Evolutionary conservation across 2,113 vertebrate species (phyloP).

Genomic region (Rhinogobius similis): DNA sequence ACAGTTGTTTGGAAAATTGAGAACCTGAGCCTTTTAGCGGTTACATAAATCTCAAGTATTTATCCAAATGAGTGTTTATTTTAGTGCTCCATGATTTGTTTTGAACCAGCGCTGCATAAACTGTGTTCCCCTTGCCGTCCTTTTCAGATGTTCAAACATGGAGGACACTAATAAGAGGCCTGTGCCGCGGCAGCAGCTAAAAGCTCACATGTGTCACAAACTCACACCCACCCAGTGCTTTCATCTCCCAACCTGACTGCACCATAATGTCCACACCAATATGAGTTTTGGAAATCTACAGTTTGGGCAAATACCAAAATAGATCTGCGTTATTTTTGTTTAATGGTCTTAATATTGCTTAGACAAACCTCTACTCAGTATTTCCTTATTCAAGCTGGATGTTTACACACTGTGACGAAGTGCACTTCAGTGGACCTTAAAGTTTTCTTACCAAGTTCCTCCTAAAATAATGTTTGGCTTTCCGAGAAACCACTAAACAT

Average conservation of each 20-base stretch:
- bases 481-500: too few relatives aligned
- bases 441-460: background rate
- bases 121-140: slow-evolving; percentile 5
- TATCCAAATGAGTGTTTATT: slow-evolving; percentile 32
- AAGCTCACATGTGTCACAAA: slow-evolving; percentile 47
- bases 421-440: background rate
- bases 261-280: slow-evolving; percentile 5
- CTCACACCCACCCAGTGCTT: slow-evolving; percentile 37
- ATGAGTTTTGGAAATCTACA: background rate
- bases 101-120: slow-evolving; percentile 34
- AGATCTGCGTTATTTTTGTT: background rate
- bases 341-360: background rate
- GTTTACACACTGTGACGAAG: background rate
- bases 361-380: background rate
- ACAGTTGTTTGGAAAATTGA: slow-evolving; percentile 15
- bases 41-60: slow-evolving; percentile 25
- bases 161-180: slow-evolving; percentile 48
- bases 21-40: background rate
- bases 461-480: too few relatives aligned
- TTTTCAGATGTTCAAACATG: slow-evolving; percentile 14
- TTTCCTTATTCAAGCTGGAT: background rate
- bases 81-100: slow-evolving; percentile 3
- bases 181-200: slow-evolving; percentile 23
- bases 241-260: slow-evolving; percentile 21
- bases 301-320: background rate